Evolutionary conservation across 2,113 vertebrate genomes (phyloP).

Genomic region (Regulus satrapa): DNA sequence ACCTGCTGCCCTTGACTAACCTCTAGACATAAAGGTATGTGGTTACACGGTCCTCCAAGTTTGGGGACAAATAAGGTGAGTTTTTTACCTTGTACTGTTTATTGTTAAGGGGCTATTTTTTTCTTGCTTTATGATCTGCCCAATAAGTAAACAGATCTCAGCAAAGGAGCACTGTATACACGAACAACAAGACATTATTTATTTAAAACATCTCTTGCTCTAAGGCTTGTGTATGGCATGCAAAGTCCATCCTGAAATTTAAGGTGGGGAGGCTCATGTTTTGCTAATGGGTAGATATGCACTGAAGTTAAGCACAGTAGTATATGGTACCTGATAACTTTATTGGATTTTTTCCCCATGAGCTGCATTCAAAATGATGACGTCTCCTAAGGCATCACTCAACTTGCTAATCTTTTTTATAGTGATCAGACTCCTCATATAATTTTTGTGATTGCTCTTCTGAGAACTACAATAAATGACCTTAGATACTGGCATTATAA

Average conservation of each 20-base stretch:
- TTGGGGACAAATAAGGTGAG: conserved; percentile 53
- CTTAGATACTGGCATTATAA: background rate
- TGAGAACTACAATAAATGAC: background rate
- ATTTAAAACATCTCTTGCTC: conserved; percentile 47
- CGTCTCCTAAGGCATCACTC: background rate
- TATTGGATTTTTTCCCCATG: background rate
- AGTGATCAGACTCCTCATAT: background rate
- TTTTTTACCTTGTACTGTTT: conserved; percentile 25
- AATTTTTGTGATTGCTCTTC: background rate
- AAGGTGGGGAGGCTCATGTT: background rate
- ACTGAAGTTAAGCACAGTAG: background rate
- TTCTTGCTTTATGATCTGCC: background rate
- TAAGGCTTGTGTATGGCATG: conserved; percentile 17
- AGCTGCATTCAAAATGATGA: background rate
- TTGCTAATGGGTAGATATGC: background rate
- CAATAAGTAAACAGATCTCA: background rate
- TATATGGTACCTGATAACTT: background rate
- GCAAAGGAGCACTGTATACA: conserved; percentile 19
- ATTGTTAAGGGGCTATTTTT: background rate
- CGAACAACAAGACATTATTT: conserved; percentile 48
- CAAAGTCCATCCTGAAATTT: conserved; percentile 13
- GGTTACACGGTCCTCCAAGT: background rate
- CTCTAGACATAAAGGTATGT: conserved; percentile 32
- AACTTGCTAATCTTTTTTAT: background rate
- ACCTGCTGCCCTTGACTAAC: conserved; percentile 42